A percentile compares a stretch with the other conserved stretches of the same genome.
Evolutionary conservation across 1,140 invertebrate species (phyloP).

Genomic region (Proales similis): DNA sequence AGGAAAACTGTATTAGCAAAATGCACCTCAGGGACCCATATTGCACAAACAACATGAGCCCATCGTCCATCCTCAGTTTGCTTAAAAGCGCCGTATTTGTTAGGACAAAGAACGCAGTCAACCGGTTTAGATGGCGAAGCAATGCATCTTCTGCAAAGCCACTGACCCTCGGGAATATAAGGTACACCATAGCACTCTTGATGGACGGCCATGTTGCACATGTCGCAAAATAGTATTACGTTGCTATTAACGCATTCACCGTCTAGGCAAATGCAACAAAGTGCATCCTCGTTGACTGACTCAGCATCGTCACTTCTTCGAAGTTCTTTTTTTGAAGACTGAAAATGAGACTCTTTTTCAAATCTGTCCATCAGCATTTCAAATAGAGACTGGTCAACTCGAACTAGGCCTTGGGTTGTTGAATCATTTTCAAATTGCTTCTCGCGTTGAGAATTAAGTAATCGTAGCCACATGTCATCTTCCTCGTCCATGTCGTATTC

Average conservation of each 20-base stretch:
- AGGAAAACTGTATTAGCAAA: slow-evolving; percentile 84
- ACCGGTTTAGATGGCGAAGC: slow-evolving; percentile 90
- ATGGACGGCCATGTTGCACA: slow-evolving; percentile 97
- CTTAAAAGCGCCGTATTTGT: slow-evolving; percentile 95
- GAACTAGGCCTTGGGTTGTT: slow-evolving; percentile 30
- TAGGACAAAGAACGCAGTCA: slow-evolving; percentile 92
- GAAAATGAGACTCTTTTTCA: slow-evolving; percentile 94
- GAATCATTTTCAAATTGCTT: slow-evolving; percentile 39
- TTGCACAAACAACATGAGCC: slow-evolving; percentile 95
- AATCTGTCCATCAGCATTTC: slow-evolving; percentile 90
- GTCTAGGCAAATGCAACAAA: slow-evolving; percentile 81
- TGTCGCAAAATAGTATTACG: slow-evolving; percentile 93
- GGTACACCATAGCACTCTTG: slow-evolving; percentile 99
- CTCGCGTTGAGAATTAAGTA: slow-evolving; percentile 40
- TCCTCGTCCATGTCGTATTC: slow-evolving; percentile 98
- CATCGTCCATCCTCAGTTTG: slow-evolving; percentile 90
- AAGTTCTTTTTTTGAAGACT: slow-evolving; percentile 58
- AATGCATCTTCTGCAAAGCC: slow-evolving; percentile 86
- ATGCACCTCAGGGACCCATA: slow-evolving; percentile 97
- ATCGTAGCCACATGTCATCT: slow-evolving; percentile 40
- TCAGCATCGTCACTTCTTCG: slow-evolving; percentile 2
- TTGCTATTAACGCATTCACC: slow-evolving; percentile 96
- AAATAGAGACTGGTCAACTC: slow-evolving; percentile 64
- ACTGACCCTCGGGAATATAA: slow-evolving; percentile 97
- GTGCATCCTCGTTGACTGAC: slow-evolving; percentile 20